These are phyloP conservation scores for Drosophila maculinotata DNA, from an alignment of 2,888 invertebrate species.

Conservation along the genomic window DNA sequence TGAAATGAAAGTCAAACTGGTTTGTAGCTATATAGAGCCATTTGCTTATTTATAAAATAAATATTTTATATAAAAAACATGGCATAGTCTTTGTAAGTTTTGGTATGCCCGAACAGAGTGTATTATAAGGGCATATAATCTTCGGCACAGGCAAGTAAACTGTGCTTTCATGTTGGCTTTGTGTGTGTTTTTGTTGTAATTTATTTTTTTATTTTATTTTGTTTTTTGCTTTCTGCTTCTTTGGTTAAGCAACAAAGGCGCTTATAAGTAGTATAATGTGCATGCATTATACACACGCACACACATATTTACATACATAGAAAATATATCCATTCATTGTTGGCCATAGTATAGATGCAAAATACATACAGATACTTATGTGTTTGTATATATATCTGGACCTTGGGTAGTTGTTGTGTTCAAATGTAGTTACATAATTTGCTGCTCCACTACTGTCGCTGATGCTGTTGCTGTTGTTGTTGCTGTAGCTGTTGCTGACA, in stretches of 20 bases:
- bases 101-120: too few species aligned
- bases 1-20: too few species aligned
- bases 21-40: too few species aligned
- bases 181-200: constrained; percentile 2
- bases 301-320: constrained; percentile 7
- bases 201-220: constrained; percentile 11
- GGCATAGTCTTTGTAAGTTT: too few species aligned
- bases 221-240: constrained; percentile 21
- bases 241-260: constrained; percentile 65
- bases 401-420: constrained; percentile 64
- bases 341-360: constrained; percentile 21
- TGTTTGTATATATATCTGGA: constrained; percentile 40
- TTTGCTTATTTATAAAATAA: too few species aligned
- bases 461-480: constrained; percentile 44
- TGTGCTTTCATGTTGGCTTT: constrained; percentile 3
- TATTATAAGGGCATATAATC: neutral
- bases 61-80: too few species aligned
- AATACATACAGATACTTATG: constrained; percentile 6
- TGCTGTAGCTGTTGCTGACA: constrained; percentile 58
- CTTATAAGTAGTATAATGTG: constrained; percentile 61
- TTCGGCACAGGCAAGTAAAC: neutral
- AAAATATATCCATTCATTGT: constrained; percentile 50
- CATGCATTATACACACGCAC: constrained; percentile 49
- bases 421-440: constrained; percentile 75
- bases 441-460: constrained; percentile 55